Evolutionary conservation across 2,113 vertebrate species (phyloP), one percentile per base, ranked within the genome.

Genomic region (Pantherophis guttatus): DNA sequence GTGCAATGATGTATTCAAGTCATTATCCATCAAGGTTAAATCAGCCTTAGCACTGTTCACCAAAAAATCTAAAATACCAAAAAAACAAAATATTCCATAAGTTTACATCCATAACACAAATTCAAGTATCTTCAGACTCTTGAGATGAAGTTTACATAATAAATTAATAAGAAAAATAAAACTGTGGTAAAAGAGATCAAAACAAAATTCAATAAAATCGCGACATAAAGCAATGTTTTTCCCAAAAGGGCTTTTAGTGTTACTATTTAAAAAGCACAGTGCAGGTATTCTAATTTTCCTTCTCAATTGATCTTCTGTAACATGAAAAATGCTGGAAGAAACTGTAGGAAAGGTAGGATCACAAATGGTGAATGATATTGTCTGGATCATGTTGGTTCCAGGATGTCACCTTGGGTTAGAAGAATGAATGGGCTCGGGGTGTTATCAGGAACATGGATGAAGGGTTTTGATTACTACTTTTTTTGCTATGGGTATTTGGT

Each of bases 1-100:
- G 94, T 99, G 99, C 93, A 99, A 98, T 81, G 98, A 97, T 8
- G 98, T 99, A 96, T 99, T 99, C 92, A 98, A 97, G 19, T 98
- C 98, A 91, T 98, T 98, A 92, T 99, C 99, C 15, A 97, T 98
- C 90, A 98, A 93, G 90, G 97, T 98, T 96, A 99, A 97, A 95
- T 98, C 98, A 90, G 98, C 98, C 54, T 97, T 98, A 93, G 98
- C 97, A 94, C 96, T 95, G 95, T 97, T 98, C 96, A 99, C 97
- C 97, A 99, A 97, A 95, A 98, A 97, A 96, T 99, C 99, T 99
- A 97, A 33, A 93, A 93, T 39, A 91, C 0, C 90, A 59, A 92
- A 85, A 29, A 92, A 0, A 93, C 9, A 92, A 92, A 55, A 55
- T 29, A 90, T 24, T 3, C 33, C 86, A 39, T 29, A 57, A 0